phyloP scores from a whole-genome alignment of 1,140 invertebrate genomes.

The Drosophila orosa region DNA sequence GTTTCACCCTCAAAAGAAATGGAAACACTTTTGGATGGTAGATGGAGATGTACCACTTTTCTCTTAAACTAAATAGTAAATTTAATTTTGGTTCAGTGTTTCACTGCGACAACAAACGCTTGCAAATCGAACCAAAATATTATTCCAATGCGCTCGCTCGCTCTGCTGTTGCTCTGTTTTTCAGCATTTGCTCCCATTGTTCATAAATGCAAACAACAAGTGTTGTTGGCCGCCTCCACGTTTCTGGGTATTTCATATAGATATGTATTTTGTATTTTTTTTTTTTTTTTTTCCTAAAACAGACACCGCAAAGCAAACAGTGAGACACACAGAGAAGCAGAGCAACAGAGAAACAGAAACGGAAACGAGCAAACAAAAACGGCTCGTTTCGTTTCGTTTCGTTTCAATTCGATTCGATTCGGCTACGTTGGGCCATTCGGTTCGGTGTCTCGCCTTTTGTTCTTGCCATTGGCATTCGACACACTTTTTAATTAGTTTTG shows the following conservation, averaged over 20 bases:
- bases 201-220: conserved; percentile 65
- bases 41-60: background rate
- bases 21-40: background rate
- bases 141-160: conserved; percentile 23
- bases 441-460: conserved; percentile 61
- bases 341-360: conserved; percentile 7
- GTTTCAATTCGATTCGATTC: conserved; percentile 34
- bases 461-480: conserved; percentile 79
- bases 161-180: conserved; percentile 14
- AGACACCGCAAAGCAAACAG: conserved; percentile 46
- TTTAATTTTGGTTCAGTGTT: background rate
- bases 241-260: conserved; percentile 28
- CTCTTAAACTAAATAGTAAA: background rate
- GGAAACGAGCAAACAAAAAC: conserved; percentile 26
- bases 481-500: conserved; percentile 80
- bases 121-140: conserved; percentile 49
- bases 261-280: background rate
- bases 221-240: conserved; percentile 38
- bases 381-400: conserved; percentile 18
- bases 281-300: conserved; percentile 27
- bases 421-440: conserved; percentile 23
- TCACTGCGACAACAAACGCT: background rate
- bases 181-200: conserved; percentile 36
- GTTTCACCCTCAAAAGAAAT: background rate
- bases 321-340: conserved; percentile 13